Percentiles rank a stretch among this genome's conserved stretches.
Conservation (phyloP, 2,113 vertebrate species). For the Coptodon rendalli region DNA sequence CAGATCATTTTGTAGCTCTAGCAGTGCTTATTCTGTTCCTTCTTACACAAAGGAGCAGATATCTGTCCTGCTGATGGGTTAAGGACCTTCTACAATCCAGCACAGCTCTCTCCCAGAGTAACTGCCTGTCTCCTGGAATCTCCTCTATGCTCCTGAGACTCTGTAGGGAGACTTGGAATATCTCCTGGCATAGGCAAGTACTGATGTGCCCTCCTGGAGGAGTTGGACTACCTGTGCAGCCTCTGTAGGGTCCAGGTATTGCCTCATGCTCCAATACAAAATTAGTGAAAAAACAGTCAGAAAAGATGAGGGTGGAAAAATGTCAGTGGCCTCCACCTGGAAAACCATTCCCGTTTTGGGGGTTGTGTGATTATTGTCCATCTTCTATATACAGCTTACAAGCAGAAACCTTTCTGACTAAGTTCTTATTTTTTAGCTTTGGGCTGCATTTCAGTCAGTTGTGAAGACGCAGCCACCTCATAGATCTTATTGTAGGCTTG, state of each 20-base stretch:
- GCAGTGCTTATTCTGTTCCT: not conserved
- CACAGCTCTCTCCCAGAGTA: not conserved
- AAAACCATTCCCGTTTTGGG: not conserved
- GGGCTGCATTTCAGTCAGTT: not conserved
- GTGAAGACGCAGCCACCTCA: not conserved
- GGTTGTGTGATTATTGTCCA: not conserved
- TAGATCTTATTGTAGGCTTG: not conserved
- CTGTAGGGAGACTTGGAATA: not conserved
- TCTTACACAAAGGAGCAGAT: not conserved
- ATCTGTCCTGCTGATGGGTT: not conserved
- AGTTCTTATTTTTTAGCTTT: not conserved
- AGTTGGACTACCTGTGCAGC: not conserved
- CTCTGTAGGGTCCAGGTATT: not conserved
- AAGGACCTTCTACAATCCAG: not conserved
- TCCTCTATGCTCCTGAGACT: not conserved
- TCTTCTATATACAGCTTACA: not conserved
- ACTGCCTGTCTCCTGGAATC: not conserved
- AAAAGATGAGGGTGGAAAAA: not conserved
- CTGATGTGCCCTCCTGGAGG: not conserved
- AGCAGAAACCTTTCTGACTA: not conserved
- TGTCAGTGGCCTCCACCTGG: not conserved
- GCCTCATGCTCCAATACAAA: not conserved
- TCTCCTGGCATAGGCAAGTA: not conserved
- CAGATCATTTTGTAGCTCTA: not conserved
- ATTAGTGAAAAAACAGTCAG: not conserved